These are phyloP conservation scores for Cheilosia pagana DNA, from an alignment of 2,888 invertebrate species.

Conservation along the genomic window DNA sequence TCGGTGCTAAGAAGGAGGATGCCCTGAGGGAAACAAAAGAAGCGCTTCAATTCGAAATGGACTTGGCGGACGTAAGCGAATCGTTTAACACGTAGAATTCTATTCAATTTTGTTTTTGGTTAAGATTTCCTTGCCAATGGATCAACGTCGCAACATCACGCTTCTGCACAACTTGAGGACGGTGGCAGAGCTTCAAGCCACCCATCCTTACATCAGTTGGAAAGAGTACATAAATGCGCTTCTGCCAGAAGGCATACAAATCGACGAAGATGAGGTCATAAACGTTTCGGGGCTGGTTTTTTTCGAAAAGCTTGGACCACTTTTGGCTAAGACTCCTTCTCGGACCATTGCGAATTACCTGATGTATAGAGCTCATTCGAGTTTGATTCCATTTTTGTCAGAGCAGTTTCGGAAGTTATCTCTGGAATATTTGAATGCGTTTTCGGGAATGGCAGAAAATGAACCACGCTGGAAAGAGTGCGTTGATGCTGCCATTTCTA, in stretches of 20 bases:
- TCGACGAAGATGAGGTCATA: conserved; percentile 89
- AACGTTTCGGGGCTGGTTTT: conserved; percentile 94
- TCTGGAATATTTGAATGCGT: conserved; percentile 90
- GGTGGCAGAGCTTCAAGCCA: conserved; percentile 88
- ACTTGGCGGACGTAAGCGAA: conserved; percentile 94
- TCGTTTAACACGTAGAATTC: not conserved
- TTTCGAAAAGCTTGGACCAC: conserved; percentile 88
- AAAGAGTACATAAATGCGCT: conserved; percentile 92
- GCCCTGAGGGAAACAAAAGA: conserved; percentile 90
- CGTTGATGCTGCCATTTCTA: conserved; percentile 90
- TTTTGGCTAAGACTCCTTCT: conserved; percentile 86
- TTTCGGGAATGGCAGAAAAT: conserved; percentile 92
- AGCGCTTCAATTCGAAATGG: conserved; percentile 94
- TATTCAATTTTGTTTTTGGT: conserved; percentile 40
- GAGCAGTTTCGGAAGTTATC: conserved; percentile 91
- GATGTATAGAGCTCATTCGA: conserved; percentile 94
- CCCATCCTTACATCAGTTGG: conserved; percentile 86
- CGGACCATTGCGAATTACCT: conserved; percentile 94
- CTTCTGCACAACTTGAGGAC: conserved; percentile 96
- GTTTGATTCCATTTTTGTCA: conserved; percentile 91
- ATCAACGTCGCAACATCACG: conserved; percentile 95
- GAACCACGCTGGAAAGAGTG: conserved; percentile 98
- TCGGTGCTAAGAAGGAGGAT: conserved; percentile 89
- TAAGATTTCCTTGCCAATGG: conserved; percentile 93
- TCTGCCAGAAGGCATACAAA: conserved; percentile 86